A percentile compares a stretch with the other conserved stretches of the same genome.
phyloP scores from a whole-genome alignment of 2,113 vertebrate species.

The Murina feae region DNA sequence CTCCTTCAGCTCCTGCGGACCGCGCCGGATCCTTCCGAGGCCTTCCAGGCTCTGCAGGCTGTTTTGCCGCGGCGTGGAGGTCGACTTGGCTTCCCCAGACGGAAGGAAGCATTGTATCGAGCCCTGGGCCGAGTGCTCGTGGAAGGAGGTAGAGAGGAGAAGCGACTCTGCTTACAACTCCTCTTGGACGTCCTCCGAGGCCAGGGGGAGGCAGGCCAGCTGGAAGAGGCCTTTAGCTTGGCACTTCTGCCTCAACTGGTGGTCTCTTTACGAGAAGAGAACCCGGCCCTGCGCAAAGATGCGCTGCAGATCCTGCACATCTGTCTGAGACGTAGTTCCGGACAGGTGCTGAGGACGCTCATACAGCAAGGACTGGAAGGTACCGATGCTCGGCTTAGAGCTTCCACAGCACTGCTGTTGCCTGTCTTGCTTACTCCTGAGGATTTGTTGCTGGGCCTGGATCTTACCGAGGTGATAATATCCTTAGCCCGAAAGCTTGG shows the following conservation, averaged over 20 bases:
- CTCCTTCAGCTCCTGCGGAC: constrained; percentile 66
- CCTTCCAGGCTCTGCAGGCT: constrained; percentile 63
- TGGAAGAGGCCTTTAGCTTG: constrained; percentile 71
- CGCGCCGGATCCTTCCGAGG: constrained; percentile 70
- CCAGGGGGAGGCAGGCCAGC: constrained; percentile 63
- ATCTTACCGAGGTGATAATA: constrained; percentile 70
- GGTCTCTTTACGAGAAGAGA: constrained; percentile 63
- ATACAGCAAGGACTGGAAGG: constrained; percentile 73
- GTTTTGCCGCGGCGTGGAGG: constrained; percentile 63
- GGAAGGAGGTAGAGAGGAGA: constrained; percentile 63
- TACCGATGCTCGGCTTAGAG: constrained; percentile 64
- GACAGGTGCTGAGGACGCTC: constrained; percentile 62
- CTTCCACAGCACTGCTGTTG: constrained; percentile 64
- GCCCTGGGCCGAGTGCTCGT: constrained; percentile 66
- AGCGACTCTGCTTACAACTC: constrained; percentile 66
- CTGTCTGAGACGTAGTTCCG: constrained; percentile 56
- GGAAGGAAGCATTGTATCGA: constrained; percentile 63
- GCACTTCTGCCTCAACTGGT: constrained; percentile 72
- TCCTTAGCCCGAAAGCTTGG: constrained; percentile 69
- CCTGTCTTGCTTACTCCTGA: constrained; percentile 72
- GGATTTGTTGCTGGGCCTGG: constrained; percentile 59
- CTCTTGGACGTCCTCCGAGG: constrained; percentile 68
- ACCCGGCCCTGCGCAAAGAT: constrained; percentile 61
- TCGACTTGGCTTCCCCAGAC: constrained; percentile 51
- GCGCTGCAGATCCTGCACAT: constrained; percentile 67